phyloP scores from a whole-genome alignment of 2,888 invertebrate species.

The Leptinotarsa tumamoca region DNA sequence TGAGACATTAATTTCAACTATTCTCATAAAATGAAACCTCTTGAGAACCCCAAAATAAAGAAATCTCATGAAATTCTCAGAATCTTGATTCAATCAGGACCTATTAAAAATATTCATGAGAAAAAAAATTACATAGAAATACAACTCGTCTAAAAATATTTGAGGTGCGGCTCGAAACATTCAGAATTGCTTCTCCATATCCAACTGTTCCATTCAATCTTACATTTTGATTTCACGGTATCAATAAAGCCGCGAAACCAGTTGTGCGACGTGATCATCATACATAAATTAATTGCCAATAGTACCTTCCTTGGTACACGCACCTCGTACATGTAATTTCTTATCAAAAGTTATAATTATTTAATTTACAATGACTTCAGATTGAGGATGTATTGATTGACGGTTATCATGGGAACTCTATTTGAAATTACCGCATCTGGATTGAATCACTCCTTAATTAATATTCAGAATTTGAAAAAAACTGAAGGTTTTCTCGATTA shows the following conservation, averaged over 20 bases:
- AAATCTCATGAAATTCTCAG: slow-evolving; percentile 12
- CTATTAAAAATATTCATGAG: slow-evolving; percentile 21
- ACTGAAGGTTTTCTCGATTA: slow-evolving; percentile 7
- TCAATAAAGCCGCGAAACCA: slow-evolving; percentile 48
- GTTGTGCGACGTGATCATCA: slow-evolving; percentile 49
- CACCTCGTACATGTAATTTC: slow-evolving; percentile 52
- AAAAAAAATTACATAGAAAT: background rate
- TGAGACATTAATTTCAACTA: too few relatives aligned
- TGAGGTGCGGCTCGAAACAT: slow-evolving; percentile 17
- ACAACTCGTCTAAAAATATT: slow-evolving; percentile 17
- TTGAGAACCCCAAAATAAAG: background rate
- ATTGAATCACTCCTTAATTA: slow-evolving; percentile 31
- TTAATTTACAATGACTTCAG: slow-evolving; percentile 53
- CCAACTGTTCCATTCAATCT: slow-evolving; percentile 22
- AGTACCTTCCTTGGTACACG: slow-evolving; percentile 46
- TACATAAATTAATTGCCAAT: slow-evolving; percentile 51
- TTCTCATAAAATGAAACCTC: background rate
- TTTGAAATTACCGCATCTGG: slow-evolving; percentile 40
- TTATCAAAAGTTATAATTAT: slow-evolving; percentile 51
- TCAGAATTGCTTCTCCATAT: slow-evolving; percentile 23
- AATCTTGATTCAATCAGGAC: slow-evolving; percentile 9
- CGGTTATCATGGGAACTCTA: slow-evolving; percentile 38
- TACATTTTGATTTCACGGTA: slow-evolving; percentile 29
- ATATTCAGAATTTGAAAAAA: slow-evolving; percentile 13
- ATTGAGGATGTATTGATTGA: slow-evolving; percentile 47